phyloP scores from a whole-genome alignment of 2,113 vertebrate genomes.

The Rutilus rutilus region DNA sequence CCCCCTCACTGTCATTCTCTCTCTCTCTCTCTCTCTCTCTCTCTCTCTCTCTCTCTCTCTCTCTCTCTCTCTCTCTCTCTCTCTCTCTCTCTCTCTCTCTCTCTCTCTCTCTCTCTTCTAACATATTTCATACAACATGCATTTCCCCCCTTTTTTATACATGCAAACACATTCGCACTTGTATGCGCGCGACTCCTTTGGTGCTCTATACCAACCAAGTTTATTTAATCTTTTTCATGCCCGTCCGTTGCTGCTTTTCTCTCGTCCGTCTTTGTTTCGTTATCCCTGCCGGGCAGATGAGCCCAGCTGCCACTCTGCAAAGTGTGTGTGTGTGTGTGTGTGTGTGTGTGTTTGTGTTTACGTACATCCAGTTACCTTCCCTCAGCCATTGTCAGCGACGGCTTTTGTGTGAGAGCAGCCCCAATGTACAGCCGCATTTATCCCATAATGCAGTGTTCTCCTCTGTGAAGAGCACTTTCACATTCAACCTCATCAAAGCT shows the following conservation, averaged over 20 bases:
- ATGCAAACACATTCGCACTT: background rate
- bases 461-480: conserved; percentile 21
- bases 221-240: conserved; percentile 6
- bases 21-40: background rate
- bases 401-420: conserved; percentile 24
- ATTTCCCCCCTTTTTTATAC: background rate
- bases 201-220: background rate
- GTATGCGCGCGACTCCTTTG: background rate
- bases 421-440: conserved; percentile 23
- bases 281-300: conserved; percentile 39
- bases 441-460: conserved; percentile 25
- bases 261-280: conserved; percentile 8
- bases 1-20: conserved; percentile 18
- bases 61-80: conserved; percentile 5
- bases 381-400: conserved; percentile 13
- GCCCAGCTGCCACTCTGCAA: conserved; percentile 39
- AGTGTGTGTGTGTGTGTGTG: conserved; percentile 30
- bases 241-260: background rate
- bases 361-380: conserved; percentile 16
- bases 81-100: background rate
- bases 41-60: conserved; percentile 8
- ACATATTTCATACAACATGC: background rate
- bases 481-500: conserved; percentile 37
- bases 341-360: conserved; percentile 2
- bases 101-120: background rate